Base-by-base conservation (phyloP, 2,888 invertebrate genomes). In the Callyntrura sp. region DNA sequence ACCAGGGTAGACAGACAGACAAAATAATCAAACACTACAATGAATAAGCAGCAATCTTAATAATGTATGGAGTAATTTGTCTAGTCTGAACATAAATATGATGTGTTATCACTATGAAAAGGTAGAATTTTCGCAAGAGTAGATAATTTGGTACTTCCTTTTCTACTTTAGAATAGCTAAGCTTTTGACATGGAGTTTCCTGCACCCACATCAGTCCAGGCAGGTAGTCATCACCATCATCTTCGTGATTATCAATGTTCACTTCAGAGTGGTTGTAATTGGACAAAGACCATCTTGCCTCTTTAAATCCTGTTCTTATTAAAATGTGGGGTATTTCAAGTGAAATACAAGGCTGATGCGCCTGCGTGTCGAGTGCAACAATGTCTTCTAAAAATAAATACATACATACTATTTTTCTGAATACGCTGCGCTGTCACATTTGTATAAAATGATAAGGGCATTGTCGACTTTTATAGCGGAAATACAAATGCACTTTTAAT, bases 91-190 rank as follows among this genome's bases (percentile, higher is more conserved):
- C 60, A 78, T 82, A 87, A 35, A 87, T 90, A 88, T 90, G 88
- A 90, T 92, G 85, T 91, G 90, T 90, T 90, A 86, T 90, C 87
- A 87, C 87, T 86, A 70, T 84, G 79, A 89, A 91, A 90, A 90
- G 90, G 88, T 92, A 88, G 81, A 91, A 89, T 93, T 93, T 93
- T 93, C 92, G 93, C 93, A 93, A 92, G 90, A 88, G 86, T 86
- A 88, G 91, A 92, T 93, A 93, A 93, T 93, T 93, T 93, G 92
- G 62, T 88, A 92, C 90, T 93, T 93, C 93, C 93, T 92, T 88
- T 92, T 90, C 93, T 92, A 87, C 90, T 92, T 92, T 82, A 91
- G 90, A 82, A 91, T 73, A 90, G 90, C 88, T 85, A 88, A 92
- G 88, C 88, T 76, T 86, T 90, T 92, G 92, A 92, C 90, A 90